Conservation (phyloP, 2,888 invertebrate genomes). For the Metacarcinus magister region DNA sequence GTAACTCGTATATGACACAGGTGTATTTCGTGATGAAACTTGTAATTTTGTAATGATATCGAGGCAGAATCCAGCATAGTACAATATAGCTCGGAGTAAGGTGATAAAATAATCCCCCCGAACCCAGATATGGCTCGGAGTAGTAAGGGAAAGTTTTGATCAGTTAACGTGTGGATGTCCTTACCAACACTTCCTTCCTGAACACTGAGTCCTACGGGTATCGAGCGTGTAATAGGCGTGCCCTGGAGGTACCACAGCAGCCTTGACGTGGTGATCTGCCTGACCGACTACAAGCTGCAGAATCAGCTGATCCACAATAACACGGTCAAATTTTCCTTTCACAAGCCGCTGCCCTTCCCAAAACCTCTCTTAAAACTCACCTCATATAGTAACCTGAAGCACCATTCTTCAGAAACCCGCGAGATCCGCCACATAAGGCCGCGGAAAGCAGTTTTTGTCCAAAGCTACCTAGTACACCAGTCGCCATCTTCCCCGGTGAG, state of each 20-base stretch:
- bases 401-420: slow-evolving; percentile 66
- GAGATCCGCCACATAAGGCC: slow-evolving; percentile 58
- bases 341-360: not conserved
- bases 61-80: too few relatives aligned
- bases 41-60: too few relatives aligned
- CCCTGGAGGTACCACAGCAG: not conserved
- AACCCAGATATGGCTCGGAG: too few relatives aligned
- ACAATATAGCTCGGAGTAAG: too few relatives aligned
- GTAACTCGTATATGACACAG: too few relatives aligned
- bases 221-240: too few relatives aligned
- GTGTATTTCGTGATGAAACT: too few relatives aligned
- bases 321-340: not conserved
- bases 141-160: too few relatives aligned
- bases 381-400: slow-evolving; percentile 63
- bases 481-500: slow-evolving; percentile 51
- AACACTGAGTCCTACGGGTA: not conserved
- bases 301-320: not conserved
- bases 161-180: too few relatives aligned
- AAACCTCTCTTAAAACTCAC: slow-evolving; percentile 38
- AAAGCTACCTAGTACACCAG: slow-evolving; percentile 64
- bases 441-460: slow-evolving; percentile 60
- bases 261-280: not conserved
- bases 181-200: not conserved
- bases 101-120: too few relatives aligned
- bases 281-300: not conserved